Evolutionary conservation across 1,140 invertebrate species (phyloP).

Genomic region (Hermetia illucens): DNA sequence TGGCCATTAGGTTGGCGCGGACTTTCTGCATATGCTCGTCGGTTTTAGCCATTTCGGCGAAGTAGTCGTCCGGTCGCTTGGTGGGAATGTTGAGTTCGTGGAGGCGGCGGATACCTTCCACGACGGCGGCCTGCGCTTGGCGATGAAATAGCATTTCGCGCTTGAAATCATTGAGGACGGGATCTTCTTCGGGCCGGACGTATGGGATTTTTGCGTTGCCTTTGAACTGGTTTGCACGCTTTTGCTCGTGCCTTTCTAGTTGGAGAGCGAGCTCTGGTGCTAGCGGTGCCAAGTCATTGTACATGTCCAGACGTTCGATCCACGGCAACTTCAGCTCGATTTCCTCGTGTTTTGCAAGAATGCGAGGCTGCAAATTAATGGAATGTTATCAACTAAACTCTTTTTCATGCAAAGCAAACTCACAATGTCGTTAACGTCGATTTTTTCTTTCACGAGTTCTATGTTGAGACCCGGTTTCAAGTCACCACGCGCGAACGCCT

Average conservation of each 20-base stretch:
- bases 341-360: conserved; percentile 57
- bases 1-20: conserved; percentile 65
- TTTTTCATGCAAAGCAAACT: conserved; percentile 15
- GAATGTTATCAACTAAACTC: conserved; percentile 5
- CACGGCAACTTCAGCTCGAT: conserved; percentile 62
- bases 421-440: conserved; percentile 48
- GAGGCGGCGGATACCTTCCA: conserved; percentile 61
- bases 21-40: conserved; percentile 98
- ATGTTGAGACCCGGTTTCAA: conserved; percentile 73
- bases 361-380: conserved; percentile 34
- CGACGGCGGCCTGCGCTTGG: conserved; percentile 77
- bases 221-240: conserved; percentile 46
- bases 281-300: conserved; percentile 57
- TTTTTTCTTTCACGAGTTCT: conserved; percentile 41
- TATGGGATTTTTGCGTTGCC: conserved; percentile 52
- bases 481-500: conserved; percentile 64
- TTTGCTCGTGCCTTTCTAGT: conserved; percentile 55
- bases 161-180: conserved; percentile 85
- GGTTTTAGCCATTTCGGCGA: conserved; percentile 97
- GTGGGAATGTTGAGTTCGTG: conserved; percentile 63
- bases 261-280: conserved; percentile 68
- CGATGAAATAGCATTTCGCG: conserved; percentile 82
- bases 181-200: conserved; percentile 52
- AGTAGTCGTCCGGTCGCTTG: conserved; percentile 85
- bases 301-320: conserved; percentile 71